Percentiles rank a stretch among this genome's conserved stretches.
Evolutionary conservation across 2,113 vertebrate genomes (phyloP).

Genomic region (Eurystomus gularis): DNA sequence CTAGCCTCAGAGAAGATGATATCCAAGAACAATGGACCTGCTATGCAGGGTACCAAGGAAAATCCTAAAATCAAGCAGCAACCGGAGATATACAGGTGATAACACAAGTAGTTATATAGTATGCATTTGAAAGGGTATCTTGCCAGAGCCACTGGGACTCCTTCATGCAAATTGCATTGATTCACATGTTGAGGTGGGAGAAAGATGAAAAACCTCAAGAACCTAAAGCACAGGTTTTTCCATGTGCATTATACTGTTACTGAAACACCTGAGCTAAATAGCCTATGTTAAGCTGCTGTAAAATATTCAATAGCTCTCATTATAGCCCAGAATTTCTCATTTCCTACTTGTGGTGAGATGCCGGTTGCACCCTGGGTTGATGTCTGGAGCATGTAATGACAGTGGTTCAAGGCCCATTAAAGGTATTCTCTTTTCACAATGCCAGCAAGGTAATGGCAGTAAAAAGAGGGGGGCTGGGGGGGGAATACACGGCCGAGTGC

Average conservation of each 20-base stretch:
- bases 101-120: not conserved
- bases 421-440: conserved; percentile 51
- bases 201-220: conserved; percentile 10
- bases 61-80: not conserved
- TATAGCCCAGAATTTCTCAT: conserved; percentile 64
- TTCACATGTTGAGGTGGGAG: not conserved
- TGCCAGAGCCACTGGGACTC: not conserved
- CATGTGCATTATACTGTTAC: conserved; percentile 15
- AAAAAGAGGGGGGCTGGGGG: not conserved
- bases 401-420: conserved; percentile 40
- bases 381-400: conserved; percentile 47
- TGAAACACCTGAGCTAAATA: conserved; percentile 62
- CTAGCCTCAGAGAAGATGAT: accelerated
- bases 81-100: not conserved
- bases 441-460: conserved; percentile 60
- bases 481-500: not conserved
- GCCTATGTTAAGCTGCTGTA: conserved; percentile 37
- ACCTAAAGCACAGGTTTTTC: conserved; percentile 13
- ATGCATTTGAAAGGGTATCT: not conserved
- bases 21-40: not conserved
- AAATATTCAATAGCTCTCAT: conserved; percentile 48
- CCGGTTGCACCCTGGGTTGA: conserved; percentile 47
- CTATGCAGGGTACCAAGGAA: not conserved
- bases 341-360: conserved; percentile 63
- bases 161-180: not conserved